Evolutionary conservation across 2,113 vertebrate species (phyloP).

Genomic region (Nestor notabilis): DNA sequence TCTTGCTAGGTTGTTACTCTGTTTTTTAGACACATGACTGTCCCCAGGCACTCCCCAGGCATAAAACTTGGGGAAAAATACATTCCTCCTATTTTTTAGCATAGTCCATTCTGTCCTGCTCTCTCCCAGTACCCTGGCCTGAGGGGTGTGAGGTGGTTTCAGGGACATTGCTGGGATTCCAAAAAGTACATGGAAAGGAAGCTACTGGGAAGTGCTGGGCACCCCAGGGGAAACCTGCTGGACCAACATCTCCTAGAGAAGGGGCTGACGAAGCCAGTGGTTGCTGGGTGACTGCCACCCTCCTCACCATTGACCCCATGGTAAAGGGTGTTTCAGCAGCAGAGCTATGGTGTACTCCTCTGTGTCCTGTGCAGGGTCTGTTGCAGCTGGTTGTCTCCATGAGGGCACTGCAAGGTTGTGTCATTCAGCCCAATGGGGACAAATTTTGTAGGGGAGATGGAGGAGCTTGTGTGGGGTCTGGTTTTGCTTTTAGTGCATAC

Average conservation of each 20-base stretch:
- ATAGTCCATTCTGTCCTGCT: neutral
- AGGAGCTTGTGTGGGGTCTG: neutral
- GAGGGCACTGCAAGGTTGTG: neutral
- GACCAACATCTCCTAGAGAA: neutral
- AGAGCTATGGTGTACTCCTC: fast-evolving
- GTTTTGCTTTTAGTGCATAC: neutral
- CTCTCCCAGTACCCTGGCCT: neutral
- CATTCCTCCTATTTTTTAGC: neutral
- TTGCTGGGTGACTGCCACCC: fast-evolving
- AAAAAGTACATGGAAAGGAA: neutral
- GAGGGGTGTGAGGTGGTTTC: neutral
- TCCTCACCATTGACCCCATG: fast-evolving
- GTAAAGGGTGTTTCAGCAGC: neutral
- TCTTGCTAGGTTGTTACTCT: neutral
- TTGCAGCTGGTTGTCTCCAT: neutral
- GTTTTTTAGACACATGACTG: neutral
- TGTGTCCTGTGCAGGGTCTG: neutral
- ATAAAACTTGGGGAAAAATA: neutral
- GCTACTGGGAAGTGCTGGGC: neutral
- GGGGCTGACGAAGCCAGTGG: neutral
- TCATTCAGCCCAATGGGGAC: neutral
- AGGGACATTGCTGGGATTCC: neutral
- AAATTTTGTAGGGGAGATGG: neutral
- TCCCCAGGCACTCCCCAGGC: fast-evolving
- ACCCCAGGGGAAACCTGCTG: neutral